Percentiles rank a stretch among this genome's conserved stretches.
Evolutionary conservation across 2,113 vertebrate genomes (phyloP).

Genomic region (Cariama cristata): DNA sequence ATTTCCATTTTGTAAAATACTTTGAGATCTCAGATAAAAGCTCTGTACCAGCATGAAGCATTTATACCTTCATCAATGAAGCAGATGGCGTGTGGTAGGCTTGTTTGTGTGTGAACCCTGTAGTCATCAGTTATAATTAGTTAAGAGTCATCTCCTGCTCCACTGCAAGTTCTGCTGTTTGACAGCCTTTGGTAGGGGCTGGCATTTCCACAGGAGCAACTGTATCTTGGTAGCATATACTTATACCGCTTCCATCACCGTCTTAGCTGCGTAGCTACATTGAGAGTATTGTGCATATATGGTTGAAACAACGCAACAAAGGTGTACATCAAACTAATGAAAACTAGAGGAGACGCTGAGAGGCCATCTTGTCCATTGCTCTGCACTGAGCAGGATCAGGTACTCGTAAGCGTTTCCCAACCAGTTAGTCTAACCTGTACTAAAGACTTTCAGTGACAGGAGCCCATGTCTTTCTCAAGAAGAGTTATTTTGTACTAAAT

Average conservation of each 20-base stretch:
- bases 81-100: neutral
- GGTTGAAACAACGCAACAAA: neutral
- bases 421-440: neutral
- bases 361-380: neutral
- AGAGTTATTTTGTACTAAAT: neutral
- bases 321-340: neutral
- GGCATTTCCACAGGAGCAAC: neutral
- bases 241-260: neutral
- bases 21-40: neutral
- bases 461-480: neutral
- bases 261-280: neutral
- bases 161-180: neutral
- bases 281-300: too few species aligned
- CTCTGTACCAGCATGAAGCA: neutral
- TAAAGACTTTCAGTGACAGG: neutral
- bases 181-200: neutral
- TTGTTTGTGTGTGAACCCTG: neutral
- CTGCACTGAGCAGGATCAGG: neutral
- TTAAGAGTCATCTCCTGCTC: neutral
- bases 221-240: neutral
- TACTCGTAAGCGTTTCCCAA: neutral
- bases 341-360: neutral
- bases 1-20: neutral
- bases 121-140: neutral
- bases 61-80: neutral